Evolutionary conservation across 1,140 invertebrate genomes (phyloP).

Genomic region (Panulirus ornatus): DNA sequence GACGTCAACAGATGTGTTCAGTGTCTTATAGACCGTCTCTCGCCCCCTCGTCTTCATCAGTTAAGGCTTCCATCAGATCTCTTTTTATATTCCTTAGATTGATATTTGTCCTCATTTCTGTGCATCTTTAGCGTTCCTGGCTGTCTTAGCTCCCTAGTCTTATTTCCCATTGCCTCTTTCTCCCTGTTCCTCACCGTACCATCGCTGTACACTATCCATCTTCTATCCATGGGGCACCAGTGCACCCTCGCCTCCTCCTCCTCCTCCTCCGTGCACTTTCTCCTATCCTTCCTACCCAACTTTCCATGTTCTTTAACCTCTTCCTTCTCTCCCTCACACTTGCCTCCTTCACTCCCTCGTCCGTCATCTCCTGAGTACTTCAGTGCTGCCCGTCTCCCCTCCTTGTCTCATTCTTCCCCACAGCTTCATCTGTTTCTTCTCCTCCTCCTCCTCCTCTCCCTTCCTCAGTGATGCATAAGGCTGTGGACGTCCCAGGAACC

Average conservation of each 20-base stretch:
- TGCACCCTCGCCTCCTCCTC: not conserved
- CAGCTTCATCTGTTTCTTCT: not conserved
- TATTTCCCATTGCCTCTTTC: not conserved
- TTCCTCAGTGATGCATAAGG: not conserved
- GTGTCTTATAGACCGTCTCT: too few relatives aligned
- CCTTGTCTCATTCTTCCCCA: not conserved
- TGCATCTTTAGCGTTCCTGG: not conserved
- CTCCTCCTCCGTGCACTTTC: not conserved
- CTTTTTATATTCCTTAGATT: too few relatives aligned
- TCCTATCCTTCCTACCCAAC: not conserved
- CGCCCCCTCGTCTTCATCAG: too few relatives aligned
- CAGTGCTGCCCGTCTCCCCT: not conserved
- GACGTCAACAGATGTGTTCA: too few relatives aligned
- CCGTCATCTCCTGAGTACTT: not conserved
- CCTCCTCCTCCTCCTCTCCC: not conserved
- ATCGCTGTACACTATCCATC: not conserved
- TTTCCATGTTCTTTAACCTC: not conserved
- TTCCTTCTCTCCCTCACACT: not conserved
- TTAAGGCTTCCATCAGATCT: too few relatives aligned
- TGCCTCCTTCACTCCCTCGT: not conserved
- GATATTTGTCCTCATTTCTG: not conserved
- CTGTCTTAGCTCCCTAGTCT: not conserved
- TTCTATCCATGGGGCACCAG: not conserved
- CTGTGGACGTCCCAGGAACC: too few relatives aligned
- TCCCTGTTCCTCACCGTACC: not conserved